Evolutionary conservation across 2,797 vertebrate species (phyloP).

Genomic region (Hyperoplus lanceolatus): DNA sequence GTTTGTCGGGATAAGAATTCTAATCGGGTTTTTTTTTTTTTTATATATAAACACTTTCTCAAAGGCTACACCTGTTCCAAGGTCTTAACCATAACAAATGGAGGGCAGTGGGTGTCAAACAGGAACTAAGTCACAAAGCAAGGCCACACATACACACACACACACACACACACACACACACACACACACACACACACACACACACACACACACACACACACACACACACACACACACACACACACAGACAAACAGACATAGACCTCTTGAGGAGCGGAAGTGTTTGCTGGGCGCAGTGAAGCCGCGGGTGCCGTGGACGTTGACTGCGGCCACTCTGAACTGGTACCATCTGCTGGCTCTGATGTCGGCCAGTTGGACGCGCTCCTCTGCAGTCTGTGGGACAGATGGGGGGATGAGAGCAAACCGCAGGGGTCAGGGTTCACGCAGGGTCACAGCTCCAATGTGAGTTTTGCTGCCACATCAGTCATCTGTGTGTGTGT

Average conservation of each 20-base stretch:
- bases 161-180: conserved; percentile 60
- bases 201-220: conserved; percentile 75
- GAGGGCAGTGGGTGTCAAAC: conserved; percentile 70
- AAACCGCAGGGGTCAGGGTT: conserved; percentile 81
- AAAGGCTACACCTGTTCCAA: conserved; percentile 76
- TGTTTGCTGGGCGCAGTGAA: conserved; percentile 98
- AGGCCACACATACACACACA: conserved; percentile 71
- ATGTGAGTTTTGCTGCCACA: conserved; percentile 73
- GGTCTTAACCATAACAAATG: conserved; percentile 74
- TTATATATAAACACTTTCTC: conserved; percentile 27
- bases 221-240: conserved; percentile 48
- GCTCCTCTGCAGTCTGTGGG: conserved; percentile 93
- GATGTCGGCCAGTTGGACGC: conserved; percentile 88
- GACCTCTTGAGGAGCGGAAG: conserved; percentile 96
- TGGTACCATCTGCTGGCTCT: conserved; percentile 97
- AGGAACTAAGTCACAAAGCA: conserved; percentile 65
- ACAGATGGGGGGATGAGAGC: conserved; percentile 75
- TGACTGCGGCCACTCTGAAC: conserved; percentile 96
- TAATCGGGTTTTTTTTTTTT: conserved; percentile 30
- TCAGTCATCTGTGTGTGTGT: conserved; percentile 76
- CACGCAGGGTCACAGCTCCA: conserved; percentile 73
- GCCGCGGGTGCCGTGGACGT: conserved; percentile 95
- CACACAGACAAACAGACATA: conserved; percentile 72
- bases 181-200: conserved; percentile 81
- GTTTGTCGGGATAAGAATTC: conserved; percentile 20